Conservation (phyloP, 2,888 invertebrate species). For the Cistogaster globosa region DNA sequence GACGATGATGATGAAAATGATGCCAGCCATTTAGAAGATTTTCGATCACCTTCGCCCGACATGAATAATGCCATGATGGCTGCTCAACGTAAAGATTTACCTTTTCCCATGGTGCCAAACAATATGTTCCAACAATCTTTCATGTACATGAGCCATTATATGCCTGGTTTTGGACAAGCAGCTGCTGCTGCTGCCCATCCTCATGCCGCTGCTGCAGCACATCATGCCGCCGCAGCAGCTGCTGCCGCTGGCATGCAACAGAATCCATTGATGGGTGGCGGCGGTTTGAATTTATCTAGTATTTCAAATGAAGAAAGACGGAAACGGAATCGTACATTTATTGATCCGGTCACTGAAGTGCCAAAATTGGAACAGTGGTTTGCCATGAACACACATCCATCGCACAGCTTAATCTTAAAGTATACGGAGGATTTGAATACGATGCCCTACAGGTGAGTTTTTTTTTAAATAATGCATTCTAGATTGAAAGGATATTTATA, state of each 20-base stretch:
- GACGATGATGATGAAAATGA: slow-evolving; percentile 82
- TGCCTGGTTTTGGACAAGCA: slow-evolving; percentile 86
- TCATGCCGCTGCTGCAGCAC: slow-evolving; percentile 79
- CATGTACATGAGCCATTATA: slow-evolving; percentile 96
- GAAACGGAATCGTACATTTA: slow-evolving; percentile 98
- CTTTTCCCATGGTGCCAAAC: slow-evolving; percentile 93
- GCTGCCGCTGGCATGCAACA: slow-evolving; percentile 78
- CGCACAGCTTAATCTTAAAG: slow-evolving; percentile 98
- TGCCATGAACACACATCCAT: slow-evolving; percentile 98
- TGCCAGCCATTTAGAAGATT: slow-evolving; percentile 81
- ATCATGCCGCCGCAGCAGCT: slow-evolving; percentile 83
- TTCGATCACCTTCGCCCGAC: slow-evolving; percentile 81
- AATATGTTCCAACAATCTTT: slow-evolving; percentile 95
- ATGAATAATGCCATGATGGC: slow-evolving; percentile 76
- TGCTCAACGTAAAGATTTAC: slow-evolving; percentile 84
- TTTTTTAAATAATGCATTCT: too few species aligned
- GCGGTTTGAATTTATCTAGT: slow-evolving; percentile 86
- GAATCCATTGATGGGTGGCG: slow-evolving; percentile 81
- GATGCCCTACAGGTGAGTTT: slow-evolving; percentile 90
- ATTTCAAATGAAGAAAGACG: slow-evolving; percentile 92
- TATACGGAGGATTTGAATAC: slow-evolving; percentile 98
- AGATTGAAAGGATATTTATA: too few species aligned
- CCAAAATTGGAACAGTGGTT: slow-evolving; percentile 98
- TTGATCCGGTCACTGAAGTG: slow-evolving; percentile 99
- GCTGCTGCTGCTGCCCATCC: slow-evolving; percentile 79